A percentile compares a stretch with the other conserved stretches of the same genome.
Evolutionary conservation across 2,113 vertebrate genomes (phyloP).

Genomic region (Brachypteracias leptosomus): DNA sequence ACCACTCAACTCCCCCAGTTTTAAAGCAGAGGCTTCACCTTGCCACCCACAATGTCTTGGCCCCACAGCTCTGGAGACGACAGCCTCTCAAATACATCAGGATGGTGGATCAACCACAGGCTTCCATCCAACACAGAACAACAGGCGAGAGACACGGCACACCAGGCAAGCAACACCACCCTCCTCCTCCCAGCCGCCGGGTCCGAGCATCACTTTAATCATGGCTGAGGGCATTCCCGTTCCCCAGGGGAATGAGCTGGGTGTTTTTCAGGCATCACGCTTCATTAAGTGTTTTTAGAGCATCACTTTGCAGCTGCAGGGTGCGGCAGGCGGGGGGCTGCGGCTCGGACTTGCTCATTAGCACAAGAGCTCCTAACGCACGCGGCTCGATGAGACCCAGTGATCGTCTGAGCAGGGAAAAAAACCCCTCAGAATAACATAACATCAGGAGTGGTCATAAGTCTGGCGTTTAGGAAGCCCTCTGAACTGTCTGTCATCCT

Average conservation of each 20-base stretch:
- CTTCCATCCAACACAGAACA: background rate
- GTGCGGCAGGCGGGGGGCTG: background rate
- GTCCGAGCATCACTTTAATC: background rate
- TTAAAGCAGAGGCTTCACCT: background rate
- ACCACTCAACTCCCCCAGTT: background rate
- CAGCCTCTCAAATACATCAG: rapidly evolving
- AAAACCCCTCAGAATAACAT: background rate
- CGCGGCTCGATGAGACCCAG: background rate
- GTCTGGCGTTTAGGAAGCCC: background rate
- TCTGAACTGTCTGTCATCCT: slow-evolving; percentile 9
- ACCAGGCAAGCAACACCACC: background rate
- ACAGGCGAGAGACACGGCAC: rapidly evolving
- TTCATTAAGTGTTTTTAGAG: background rate
- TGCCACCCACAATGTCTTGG: background rate
- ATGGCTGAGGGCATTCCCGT: background rate
- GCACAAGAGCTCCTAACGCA: rapidly evolving
- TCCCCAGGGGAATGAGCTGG: background rate
- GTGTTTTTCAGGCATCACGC: background rate
- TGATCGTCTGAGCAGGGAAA: background rate
- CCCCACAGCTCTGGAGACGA: background rate
- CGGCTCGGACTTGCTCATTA: background rate
- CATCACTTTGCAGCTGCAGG: slow-evolving; percentile 3
- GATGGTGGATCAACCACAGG: background rate
- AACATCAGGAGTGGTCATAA: background rate
- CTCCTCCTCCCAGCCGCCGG: rapidly evolving